Base-by-base conservation (phyloP, 2,888 invertebrate species). In the Andrena haemorrhoa region DNA sequence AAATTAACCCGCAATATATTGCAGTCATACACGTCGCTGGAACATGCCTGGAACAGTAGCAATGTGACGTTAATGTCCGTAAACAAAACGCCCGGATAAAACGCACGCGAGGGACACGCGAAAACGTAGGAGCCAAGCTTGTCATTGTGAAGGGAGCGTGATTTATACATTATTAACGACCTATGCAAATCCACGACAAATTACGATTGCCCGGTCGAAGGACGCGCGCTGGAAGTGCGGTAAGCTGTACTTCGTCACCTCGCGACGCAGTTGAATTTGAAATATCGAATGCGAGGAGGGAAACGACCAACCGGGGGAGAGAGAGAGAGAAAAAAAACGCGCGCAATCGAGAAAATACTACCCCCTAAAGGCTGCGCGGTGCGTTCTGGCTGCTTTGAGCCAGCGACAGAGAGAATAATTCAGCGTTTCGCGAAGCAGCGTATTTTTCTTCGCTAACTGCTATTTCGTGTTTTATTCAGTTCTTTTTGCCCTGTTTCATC, bases 361-460 rank as follows among this genome's bases (percentile, higher is more conserved):
- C 60, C 65, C 69, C 74, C 81, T 76, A 85, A 74, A 83, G 61
- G 73, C 73, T 73, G 60, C 71, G 73, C 78, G 68, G 72, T 73
- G 81, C 85, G 75, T 87, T 83, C 80, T 64, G 75, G 71, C 73
- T 84, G 89, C 88, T 90, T 90, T 90, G 89, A 90, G 88, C 83
- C 82, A 77, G 87, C 85, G 88, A 90, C 90, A 90, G 90, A 91
- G 90, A 88, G 89, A 91, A 91, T 91, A 91, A 91, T 90, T 90
- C 90, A 89, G 82, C 89, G 89, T 88, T 86, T 77, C 86, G 83
- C 88, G 85, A 83, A 86, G 86, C 90, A 82, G 85, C 86, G 91
- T 90, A 91, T 91, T 91, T 91, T 91, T 90, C 90, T 90, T 91
- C 89, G 89, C 90, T 91, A 91, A 91, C 91, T 91, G 90, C 91